A percentile compares a stretch with the other conserved stretches of the same genome.
phyloP scores from a whole-genome alignment of 2,888 invertebrate genomes.

The Elmis aenea region DNA sequence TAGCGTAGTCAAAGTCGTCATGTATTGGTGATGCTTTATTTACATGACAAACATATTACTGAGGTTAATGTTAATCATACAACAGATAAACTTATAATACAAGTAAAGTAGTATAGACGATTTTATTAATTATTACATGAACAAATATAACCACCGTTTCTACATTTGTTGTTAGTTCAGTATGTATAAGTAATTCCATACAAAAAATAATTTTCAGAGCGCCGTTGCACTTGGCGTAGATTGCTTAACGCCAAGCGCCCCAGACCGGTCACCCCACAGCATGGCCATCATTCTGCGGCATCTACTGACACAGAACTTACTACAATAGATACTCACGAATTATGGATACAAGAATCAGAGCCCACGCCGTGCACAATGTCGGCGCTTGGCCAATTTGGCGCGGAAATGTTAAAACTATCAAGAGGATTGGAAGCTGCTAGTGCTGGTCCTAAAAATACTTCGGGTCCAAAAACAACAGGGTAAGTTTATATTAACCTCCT shows the following conservation, averaged over 20 bases:
- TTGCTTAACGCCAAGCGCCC: slow-evolving; percentile 52
- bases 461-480: no score
- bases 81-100: no score
- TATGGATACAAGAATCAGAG: slow-evolving; percentile 67
- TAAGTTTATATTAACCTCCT: no score
- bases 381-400: slow-evolving; percentile 79
- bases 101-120: no score
- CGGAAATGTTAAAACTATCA: slow-evolving; percentile 80
- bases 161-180: no score
- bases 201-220: slow-evolving; percentile 47
- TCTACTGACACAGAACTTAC: slow-evolving; percentile 83
- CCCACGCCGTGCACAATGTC: slow-evolving; percentile 79
- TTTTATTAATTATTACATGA: no score
- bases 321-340: slow-evolving; percentile 75
- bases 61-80: no score
- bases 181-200: not conserved
- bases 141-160: no score
- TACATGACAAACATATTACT: no score
- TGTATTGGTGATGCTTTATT: no score
- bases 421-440: slow-evolving; percentile 72
- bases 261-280: slow-evolving; percentile 50
- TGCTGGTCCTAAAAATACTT: slow-evolving; percentile 18
- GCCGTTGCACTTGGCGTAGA: slow-evolving; percentile 74
- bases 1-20: no score
- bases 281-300: slow-evolving; percentile 62